Evolutionary conservation across 1,140 invertebrate genomes (phyloP), one percentile per base, ranked within the genome.

Genomic region (Drosophila arawakana): DNA sequence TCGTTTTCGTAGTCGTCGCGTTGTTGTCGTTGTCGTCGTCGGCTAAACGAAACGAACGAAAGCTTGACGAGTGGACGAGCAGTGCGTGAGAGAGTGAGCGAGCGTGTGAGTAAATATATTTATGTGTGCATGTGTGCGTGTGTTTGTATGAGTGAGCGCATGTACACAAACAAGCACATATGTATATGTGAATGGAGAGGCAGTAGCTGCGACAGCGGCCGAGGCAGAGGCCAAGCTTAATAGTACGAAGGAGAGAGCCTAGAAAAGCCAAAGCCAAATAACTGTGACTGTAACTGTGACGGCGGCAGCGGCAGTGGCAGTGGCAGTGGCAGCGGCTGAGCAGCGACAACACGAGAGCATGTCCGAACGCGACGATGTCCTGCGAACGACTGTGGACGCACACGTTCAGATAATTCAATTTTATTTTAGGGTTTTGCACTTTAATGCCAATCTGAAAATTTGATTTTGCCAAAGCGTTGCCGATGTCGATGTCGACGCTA

Each of bases 371-470:
- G 83, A 80, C 83, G 76, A 91, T 91, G 90, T 91, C 90, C 90
- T 91, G 90, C 81, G 90, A 89, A 76, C 90, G 90, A 91, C 90
- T 91, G 90, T 83, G 79, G 74, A 74, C 81, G 76, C 84, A 76
- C 70, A 78, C 79, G 79, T 81, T 76, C 71, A 83, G 80, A 90
- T 91, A 91, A 91, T 91, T 91, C 90, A 91, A 91, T 91, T 91
- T 91, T 86, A 91, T 91, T 91, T 91, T 81, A 86, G 81, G 89
- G 72, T 81, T 90, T 90, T 91, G 83, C 85, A 91, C 89, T 90
- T 91, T 91, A 91, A 91, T 91, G 90, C 85, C 90, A 91, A 91
- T 91, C 90, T 90, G 63, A 78, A 85, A 79, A 91, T 86, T 84
- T 84, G 84, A 86, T 86, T 91, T 91, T 86, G 73, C 81, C 77